Evolutionary conservation across 2,797 vertebrate species (phyloP).

Genomic region (Cichlasoma orientale): DNA sequence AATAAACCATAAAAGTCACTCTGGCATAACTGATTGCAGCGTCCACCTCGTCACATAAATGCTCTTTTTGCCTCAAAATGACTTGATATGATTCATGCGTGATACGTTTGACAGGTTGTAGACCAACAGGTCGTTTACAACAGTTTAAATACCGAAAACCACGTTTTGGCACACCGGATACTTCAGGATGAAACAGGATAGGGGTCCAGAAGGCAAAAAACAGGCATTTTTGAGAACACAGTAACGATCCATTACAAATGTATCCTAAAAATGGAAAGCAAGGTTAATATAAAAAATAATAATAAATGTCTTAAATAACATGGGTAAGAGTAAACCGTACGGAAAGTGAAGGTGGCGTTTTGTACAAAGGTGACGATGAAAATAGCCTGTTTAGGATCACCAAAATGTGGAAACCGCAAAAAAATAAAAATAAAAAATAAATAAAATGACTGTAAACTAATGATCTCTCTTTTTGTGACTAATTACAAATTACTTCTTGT

Average conservation of each 20-base stretch:
- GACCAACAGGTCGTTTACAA: not conserved
- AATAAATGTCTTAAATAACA: not conserved
- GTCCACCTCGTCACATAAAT: not conserved
- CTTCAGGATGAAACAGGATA: not conserved
- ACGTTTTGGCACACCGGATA: not conserved
- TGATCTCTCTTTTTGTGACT: not conserved
- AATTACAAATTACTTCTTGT: not conserved
- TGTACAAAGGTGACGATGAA: not conserved
- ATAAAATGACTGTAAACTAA: not conserved
- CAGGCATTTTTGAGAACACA: too few relatives aligned
- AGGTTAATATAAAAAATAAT: not conserved
- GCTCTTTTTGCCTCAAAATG: not conserved
- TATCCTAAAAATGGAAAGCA: not conserved
- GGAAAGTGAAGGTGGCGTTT: not conserved
- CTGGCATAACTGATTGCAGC: not conserved
- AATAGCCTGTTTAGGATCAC: not conserved
- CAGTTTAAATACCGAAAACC: not conserved
- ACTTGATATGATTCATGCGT: not conserved
- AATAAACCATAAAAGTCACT: not conserved
- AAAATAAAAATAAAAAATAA: too few relatives aligned
- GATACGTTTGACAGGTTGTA: not conserved
- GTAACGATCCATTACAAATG: too few relatives aligned
- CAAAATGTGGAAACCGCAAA: rapidly evolving
- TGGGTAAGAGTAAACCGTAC: not conserved
- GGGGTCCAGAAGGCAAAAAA: not conserved